phyloP scores from a whole-genome alignment of 53 echinoderm and acorn worm genomes.

The Stichopus horrens region DNA sequence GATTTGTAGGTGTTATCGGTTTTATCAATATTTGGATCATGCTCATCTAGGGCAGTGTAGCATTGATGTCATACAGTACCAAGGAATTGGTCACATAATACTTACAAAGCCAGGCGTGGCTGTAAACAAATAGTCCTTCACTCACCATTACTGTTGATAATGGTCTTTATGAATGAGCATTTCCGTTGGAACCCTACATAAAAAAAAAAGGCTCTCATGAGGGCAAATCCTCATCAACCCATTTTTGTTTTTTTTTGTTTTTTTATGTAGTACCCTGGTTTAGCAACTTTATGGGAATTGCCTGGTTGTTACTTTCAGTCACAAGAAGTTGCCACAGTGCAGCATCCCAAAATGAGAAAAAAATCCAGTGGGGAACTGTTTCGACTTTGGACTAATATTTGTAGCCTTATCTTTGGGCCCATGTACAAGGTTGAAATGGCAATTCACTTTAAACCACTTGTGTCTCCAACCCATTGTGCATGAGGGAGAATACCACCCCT shows the following conservation, averaged over 20 bases:
- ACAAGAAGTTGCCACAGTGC: too few species aligned
- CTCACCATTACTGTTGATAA: slow-evolving; percentile 37
- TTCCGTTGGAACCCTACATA: too few species aligned
- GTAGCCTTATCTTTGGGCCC: not conserved
- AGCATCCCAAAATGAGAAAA: too few species aligned
- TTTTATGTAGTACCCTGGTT: too few species aligned
- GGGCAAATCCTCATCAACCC: too few species aligned
- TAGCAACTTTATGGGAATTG: too few species aligned
- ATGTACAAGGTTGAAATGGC: slow-evolving; percentile 10
- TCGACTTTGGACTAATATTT: too few species aligned
- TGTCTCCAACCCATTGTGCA: slow-evolving; percentile 34
- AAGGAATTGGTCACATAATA: slow-evolving; percentile 50
- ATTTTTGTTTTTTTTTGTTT: too few species aligned
- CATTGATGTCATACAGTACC: slow-evolving; percentile 43
- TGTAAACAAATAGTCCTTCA: slow-evolving; percentile 31
- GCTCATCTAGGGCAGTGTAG: slow-evolving; percentile 53
- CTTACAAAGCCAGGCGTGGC: slow-evolving; percentile 45
- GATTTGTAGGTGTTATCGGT: slow-evolving; percentile 42
- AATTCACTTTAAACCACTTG: slow-evolving; percentile 36
- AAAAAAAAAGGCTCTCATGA: too few species aligned
- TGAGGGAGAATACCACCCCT: not conserved
- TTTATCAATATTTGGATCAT: slow-evolving; percentile 46
- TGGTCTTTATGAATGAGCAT: not conserved
- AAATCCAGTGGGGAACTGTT: too few species aligned
- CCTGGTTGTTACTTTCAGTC: too few species aligned